phyloP scores from a whole-genome alignment of 2,797 vertebrate species.

The Bovichtus variegatus region DNA sequence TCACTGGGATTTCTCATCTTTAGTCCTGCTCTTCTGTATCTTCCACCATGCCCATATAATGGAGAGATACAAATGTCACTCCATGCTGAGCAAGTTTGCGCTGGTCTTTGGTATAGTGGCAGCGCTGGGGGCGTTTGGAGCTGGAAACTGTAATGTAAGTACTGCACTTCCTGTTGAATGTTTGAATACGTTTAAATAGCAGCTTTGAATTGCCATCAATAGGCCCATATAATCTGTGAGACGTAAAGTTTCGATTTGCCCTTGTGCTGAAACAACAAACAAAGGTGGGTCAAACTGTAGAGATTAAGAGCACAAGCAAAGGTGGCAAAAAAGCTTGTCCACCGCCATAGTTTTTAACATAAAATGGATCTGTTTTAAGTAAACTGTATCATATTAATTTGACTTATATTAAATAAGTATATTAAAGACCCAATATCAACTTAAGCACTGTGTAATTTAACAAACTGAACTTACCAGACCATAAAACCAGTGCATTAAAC shows the following conservation, averaged over 20 bases:
- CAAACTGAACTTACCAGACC: neutral
- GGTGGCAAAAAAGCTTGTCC: neutral
- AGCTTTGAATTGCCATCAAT: neutral
- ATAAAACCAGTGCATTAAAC: neutral
- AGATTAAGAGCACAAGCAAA: conserved; percentile 7
- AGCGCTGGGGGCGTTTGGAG: conserved; percentile 78
- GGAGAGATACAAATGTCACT: conserved; percentile 72
- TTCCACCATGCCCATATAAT: conserved; percentile 86
- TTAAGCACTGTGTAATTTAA: neutral
- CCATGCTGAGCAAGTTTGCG: conserved; percentile 76
- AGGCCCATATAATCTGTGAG: neutral
- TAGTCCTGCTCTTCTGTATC: conserved; percentile 84
- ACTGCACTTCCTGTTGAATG: neutral
- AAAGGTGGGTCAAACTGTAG: conserved; percentile 24
- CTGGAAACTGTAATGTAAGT: conserved; percentile 88
- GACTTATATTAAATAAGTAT: neutral
- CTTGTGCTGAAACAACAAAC: conserved; percentile 49
- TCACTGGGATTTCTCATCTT: conserved; percentile 17
- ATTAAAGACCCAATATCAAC: neutral
- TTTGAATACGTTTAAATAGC: neutral
- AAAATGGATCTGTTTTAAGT: neutral
- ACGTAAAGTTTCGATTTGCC: conserved; percentile 19
- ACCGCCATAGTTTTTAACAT: neutral
- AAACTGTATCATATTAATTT: neutral
- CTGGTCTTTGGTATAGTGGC: conserved; percentile 79